Conservation (phyloP, 1,140 invertebrate genomes). For the Rhopalosiphum maidis region DNA sequence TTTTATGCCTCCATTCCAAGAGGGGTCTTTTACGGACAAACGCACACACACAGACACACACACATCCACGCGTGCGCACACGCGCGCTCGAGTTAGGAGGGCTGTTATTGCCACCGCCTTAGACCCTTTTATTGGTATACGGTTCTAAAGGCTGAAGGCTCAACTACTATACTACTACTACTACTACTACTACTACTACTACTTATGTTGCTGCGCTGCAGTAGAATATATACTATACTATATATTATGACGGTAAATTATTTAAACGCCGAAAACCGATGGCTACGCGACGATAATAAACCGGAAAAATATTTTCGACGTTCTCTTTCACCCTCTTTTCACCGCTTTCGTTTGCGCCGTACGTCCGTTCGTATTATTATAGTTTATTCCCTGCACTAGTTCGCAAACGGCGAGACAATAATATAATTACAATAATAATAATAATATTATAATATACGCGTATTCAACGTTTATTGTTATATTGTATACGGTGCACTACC, state of each 20-base stretch:
- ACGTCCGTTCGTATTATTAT: neutral
- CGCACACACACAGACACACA: neutral
- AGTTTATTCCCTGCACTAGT: neutral
- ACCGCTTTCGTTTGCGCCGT: neutral
- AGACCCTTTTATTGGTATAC: slow-evolving; percentile 51
- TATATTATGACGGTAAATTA: slow-evolving; percentile 39
- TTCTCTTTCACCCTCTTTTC: neutral
- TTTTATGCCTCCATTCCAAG: slow-evolving; percentile 19
- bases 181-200: neutral
- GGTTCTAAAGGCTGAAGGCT: neutral
- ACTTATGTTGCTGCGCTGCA: neutral
- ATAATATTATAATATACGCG: neutral
- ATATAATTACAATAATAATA: slow-evolving; percentile 9
- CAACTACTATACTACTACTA: neutral
- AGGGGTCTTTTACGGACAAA: slow-evolving; percentile 40
- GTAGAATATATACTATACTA: neutral
- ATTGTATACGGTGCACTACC: neutral
- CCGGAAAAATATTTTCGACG: slow-evolving; percentile 28
- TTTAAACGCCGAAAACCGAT: slow-evolving; percentile 51
- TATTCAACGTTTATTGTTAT: neutral
- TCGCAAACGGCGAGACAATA: neutral
- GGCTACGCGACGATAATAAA: slow-evolving; percentile 46
- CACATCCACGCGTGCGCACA: neutral
- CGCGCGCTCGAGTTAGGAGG: slow-evolving; percentile 6
- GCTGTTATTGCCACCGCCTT: slow-evolving; percentile 40